Percentiles rank a stretch among this genome's conserved stretches.
Conservation (phyloP, 2,888 invertebrate species). For the Synanthedon vespiformis region DNA sequence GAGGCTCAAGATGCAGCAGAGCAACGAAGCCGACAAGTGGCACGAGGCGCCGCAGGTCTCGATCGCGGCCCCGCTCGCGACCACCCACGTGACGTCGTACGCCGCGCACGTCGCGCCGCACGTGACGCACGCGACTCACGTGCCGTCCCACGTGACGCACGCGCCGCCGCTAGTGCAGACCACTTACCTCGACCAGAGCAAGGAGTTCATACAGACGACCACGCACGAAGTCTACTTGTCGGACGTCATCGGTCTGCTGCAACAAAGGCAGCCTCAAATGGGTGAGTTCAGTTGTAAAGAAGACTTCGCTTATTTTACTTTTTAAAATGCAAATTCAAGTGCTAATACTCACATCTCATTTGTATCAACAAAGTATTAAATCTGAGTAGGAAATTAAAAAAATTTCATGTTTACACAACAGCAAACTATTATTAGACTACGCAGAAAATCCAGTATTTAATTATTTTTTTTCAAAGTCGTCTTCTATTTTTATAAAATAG, state of each 20-base stretch:
- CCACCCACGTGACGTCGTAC: conserved; percentile 8
- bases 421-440: too few species aligned
- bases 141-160: conserved; percentile 12
- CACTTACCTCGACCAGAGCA: conserved; percentile 39
- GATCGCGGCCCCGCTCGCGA: conserved; percentile 17
- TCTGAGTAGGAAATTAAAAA: too few species aligned
- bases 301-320: too few species aligned
- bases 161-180: conserved; percentile 27
- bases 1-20: conserved; percentile 41
- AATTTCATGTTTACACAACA: too few species aligned
- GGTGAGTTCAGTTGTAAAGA: conserved; percentile 19
- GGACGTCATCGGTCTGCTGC: conserved; percentile 40
- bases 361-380: too few species aligned
- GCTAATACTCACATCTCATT: too few species aligned
- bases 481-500: too few species aligned
- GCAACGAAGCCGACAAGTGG: conserved; percentile 21
- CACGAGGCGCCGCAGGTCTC: conserved; percentile 16
- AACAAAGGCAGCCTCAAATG: conserved; percentile 37
- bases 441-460: too few species aligned
- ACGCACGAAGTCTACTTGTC: conserved; percentile 43
- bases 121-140: too few species aligned
- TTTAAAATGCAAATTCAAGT: too few species aligned
- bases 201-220: conserved; percentile 30
- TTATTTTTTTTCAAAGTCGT: too few species aligned
- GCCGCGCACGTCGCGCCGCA: not conserved